Percentiles rank a stretch among this genome's conserved stretches.
phyloP scores from a whole-genome alignment of 2,888 invertebrate genomes.

The Poecilobothrus nobilitatus region DNA sequence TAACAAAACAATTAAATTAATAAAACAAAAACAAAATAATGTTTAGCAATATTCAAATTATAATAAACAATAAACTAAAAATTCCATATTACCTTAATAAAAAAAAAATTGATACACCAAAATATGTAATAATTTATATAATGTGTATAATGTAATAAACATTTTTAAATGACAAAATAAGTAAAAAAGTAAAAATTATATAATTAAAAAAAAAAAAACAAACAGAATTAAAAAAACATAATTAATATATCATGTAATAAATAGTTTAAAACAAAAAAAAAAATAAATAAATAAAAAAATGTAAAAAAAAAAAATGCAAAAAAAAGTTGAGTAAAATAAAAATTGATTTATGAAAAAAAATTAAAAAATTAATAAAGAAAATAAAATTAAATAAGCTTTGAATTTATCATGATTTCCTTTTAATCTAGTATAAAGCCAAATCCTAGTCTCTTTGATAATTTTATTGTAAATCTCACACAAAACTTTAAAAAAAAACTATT shows the following conservation, averaged over 20 bases:
- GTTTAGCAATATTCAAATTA: background rate
- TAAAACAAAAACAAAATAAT: no score
- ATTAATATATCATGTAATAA: background rate
- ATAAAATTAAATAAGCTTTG: no score
- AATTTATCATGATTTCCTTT: no score
- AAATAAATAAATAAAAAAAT: background rate
- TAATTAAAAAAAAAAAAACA: background rate
- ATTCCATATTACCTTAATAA: background rate
- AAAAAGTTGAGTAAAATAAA: background rate
- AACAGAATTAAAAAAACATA: background rate
- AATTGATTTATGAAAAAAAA: constrained; percentile 3
- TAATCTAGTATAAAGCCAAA: no score
- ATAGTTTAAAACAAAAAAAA: background rate
- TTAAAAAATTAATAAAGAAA: background rate
- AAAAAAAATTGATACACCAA: background rate
- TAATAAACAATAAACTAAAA: background rate
- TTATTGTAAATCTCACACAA: no score
- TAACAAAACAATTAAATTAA: no score
- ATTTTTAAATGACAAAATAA: background rate
- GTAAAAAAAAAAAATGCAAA: no score
- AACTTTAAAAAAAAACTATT: no score
- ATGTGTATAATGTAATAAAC: background rate
- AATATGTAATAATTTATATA: background rate
- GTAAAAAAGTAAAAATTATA: background rate
- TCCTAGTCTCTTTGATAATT: no score